Evolutionary conservation across 2,113 vertebrate species (phyloP), one percentile per base, ranked within the genome.

Genomic region (Pantherophis guttatus): DNA sequence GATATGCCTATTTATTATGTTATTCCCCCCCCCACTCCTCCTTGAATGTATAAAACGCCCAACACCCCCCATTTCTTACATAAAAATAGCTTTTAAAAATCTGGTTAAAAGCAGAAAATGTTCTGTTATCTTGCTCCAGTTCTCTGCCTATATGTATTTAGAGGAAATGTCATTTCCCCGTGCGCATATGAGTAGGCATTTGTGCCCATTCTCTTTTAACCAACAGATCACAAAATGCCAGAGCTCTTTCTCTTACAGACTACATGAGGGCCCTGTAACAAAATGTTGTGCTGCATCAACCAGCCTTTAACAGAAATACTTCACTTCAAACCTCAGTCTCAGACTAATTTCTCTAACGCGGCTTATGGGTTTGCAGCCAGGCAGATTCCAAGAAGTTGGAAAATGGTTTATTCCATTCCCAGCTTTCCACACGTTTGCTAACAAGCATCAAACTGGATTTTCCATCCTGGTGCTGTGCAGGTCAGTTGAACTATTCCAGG

Each of bases 1-100:
- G 97, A 97, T 95, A 96, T 33, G 97, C 97, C 96, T 97, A 96
- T 96, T 97, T 97, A 97, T 96, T 96, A 96, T 96, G 95, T 95
- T 96, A 94, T 96, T 92, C 92, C 93, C 50, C 92, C 6, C 48
- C 48, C 5, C 48, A 48, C 9, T 23, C 21, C 26, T 57, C 86
- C 11, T 65, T 48, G 24, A 95, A 91, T 93, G 94, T 90, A 52
- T 89, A 1, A 92, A 48, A 93, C 96, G 90, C 59, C 93, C 48
- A 48, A 48, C 44, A 48, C 13, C 13, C 39, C 59, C 59, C 94
- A 90, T 52, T 95, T 92, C 75, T 39, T 21, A 81, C 75, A 81
- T 54, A 90, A 50, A 89, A 90, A 90, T 17, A 29, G 70, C 59
- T 88, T 81, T 95, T 26, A 54, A 75, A 62, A 13, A 91, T 44